Percentiles rank a stretch among this genome's conserved stretches.
Conservation (phyloP, 2,113 vertebrate species). For the Brachyistius frenatus region DNA sequence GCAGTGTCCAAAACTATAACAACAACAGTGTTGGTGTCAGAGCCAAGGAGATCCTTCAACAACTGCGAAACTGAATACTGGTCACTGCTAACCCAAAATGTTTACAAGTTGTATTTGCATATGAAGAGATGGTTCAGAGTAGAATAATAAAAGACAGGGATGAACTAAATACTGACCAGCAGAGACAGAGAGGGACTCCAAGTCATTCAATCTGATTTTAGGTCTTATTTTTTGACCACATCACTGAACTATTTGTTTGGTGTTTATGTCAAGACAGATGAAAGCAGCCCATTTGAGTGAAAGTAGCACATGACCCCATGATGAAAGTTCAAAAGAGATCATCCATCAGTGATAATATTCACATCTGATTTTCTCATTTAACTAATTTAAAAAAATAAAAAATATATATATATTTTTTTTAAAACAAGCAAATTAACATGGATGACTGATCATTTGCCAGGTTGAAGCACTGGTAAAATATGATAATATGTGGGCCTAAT, state of each 20-base stretch:
- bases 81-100: conserved; percentile 6
- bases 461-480: conserved; percentile 28
- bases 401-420: no score
- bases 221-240: background rate
- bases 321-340: conserved; percentile 47
- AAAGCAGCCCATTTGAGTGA: conserved; percentile 34
- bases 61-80: conserved; percentile 9
- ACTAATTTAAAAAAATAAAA: conserved; percentile 28
- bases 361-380: conserved; percentile 51
- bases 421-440: conserved; percentile 41
- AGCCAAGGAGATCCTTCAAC: conserved; percentile 9
- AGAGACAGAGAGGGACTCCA: background rate
- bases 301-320: conserved; percentile 34
- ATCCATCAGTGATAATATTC: conserved; percentile 59
- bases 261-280: conserved; percentile 32
- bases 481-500: conserved; percentile 49
- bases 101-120: conserved; percentile 11
- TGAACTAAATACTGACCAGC: background rate
- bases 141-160: background rate
- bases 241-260: conserved; percentile 8
- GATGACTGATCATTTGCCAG: conserved; percentile 58
- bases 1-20: conserved; percentile 21
- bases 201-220: conserved; percentile 17
- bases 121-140: no score
- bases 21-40: conserved; percentile 34